These are phyloP conservation scores for Gobiocypris rarus DNA, from an alignment of 2,113 vertebrate species.

Conservation along the genomic window DNA sequence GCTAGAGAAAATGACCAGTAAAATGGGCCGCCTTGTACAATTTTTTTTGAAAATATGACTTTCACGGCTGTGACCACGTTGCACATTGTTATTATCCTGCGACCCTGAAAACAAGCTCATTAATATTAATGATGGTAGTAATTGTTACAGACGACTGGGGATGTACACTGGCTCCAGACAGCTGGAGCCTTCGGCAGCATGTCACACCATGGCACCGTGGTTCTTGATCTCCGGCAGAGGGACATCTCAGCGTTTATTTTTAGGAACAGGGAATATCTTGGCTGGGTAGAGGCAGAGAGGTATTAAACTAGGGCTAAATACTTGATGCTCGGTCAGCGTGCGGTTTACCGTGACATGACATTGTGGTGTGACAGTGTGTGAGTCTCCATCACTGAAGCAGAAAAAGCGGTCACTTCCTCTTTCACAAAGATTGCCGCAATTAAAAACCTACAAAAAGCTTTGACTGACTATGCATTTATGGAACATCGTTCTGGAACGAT, in stretches of 20 bases:
- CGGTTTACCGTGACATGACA: constrained; percentile 32
- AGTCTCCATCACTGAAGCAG: constrained; percentile 49
- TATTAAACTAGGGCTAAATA: constrained; percentile 62
- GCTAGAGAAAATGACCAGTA: constrained; percentile 29
- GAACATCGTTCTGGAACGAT: background rate
- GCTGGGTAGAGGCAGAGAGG: constrained; percentile 33
- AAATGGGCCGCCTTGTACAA: background rate
- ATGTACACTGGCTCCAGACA: constrained; percentile 53
- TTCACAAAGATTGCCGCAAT: constrained; percentile 19
- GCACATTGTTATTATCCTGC: constrained; percentile 59
- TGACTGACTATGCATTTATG: background rate
- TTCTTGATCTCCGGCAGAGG: background rate
- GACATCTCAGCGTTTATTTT: constrained; percentile 51
- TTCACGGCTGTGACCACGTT: constrained; percentile 33
- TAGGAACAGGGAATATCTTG: constrained; percentile 49
- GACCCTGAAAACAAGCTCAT: constrained; percentile 63
- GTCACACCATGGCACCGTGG: background rate
- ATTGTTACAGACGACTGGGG: constrained; percentile 66
- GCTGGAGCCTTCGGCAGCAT: constrained; percentile 63
- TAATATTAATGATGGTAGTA: constrained; percentile 72
- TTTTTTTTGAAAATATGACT: background rate
- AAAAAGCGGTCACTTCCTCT: constrained; percentile 27
- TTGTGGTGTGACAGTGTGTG: constrained; percentile 29
- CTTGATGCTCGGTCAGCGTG: constrained; percentile 36
- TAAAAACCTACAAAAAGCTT: background rate